Evolutionary conservation across 1,140 invertebrate species (phyloP), one percentile per base, ranked within the genome.

Genomic region (Cryptotermes secundus): DNA sequence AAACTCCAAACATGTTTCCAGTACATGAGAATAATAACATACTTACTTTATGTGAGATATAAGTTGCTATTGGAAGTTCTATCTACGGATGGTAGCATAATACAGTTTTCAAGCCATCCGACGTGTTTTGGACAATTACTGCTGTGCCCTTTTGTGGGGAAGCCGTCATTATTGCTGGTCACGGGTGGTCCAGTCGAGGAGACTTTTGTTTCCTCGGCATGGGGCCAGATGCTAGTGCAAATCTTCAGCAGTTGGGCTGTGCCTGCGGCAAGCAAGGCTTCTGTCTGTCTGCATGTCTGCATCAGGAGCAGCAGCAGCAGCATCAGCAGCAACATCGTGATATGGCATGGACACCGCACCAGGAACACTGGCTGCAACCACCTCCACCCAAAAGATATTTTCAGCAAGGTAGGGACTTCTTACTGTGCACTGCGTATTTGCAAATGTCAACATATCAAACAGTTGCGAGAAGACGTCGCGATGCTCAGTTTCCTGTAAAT

Each of bases 351-450:
- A 49, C 42, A 38, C 81, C 49, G 38, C 81, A 82, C 31, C 81
- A 82, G 26, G 42, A 82, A 10, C 81, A 82, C 38, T 82, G 81
- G 81, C 19, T 14, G 9, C 83, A 72, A 9, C 83, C 79, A 0
- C 83, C 83, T 7, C 83, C 83, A 31, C 83, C 83, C 26, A 84
- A 84, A 49, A 3, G 79, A 31, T 84, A 79, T 36, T 72, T 84
- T 36, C 83, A 45, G 42, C 83, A 84, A 84, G 83, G 83, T 84
- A 72, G 22, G 45, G 35, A 14, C 16, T 36, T 42, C 34, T 38
- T 45, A 4, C 38, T 83, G 24, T 83, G n/a, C 2, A 14, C 35
- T 45, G 10, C 81, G 10, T 7, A 31, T 12, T 59, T 12, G 3
- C 3, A n/a, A 10, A 42, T 42, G 38, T 12, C 38, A 42, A 14